Evolutionary conservation across 2,797 vertebrate genomes (phyloP).

Genomic region (Euthynnus affinis): DNA sequence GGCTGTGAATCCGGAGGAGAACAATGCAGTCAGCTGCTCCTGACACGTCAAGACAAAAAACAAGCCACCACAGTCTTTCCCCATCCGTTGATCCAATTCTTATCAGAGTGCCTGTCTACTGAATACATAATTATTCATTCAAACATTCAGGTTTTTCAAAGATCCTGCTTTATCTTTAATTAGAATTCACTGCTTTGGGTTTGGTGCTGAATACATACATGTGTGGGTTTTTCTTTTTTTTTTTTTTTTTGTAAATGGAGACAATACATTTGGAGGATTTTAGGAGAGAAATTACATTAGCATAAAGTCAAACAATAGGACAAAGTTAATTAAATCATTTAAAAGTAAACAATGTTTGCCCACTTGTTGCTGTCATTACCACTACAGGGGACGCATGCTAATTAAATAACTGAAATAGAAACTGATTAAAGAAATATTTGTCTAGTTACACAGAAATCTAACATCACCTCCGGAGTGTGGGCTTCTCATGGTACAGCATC

Average conservation of each 20-base stretch:
- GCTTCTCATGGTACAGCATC: slow-evolving; percentile 42
- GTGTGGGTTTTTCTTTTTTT: background rate
- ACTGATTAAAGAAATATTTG: slow-evolving; percentile 11
- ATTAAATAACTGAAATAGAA: slow-evolving; percentile 27
- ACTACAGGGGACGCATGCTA: slow-evolving; percentile 5
- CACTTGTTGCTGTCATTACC: slow-evolving; percentile 60
- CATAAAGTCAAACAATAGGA: slow-evolving; percentile 51
- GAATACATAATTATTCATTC: slow-evolving; percentile 59
- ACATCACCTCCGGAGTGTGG: slow-evolving; percentile 12
- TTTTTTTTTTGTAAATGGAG: background rate
- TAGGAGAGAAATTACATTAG: slow-evolving; percentile 20
- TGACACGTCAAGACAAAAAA: slow-evolving; percentile 83
- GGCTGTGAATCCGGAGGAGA: slow-evolving; percentile 73
- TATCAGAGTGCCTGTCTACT: slow-evolving; percentile 52
- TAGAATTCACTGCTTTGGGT: slow-evolving; percentile 19
- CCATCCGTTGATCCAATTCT: slow-evolving; percentile 57
- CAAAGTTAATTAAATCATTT: slow-evolving; percentile 68
- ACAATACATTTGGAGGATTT: slow-evolving; percentile 27
- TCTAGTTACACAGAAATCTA: slow-evolving; percentile 13
- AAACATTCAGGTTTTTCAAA: background rate
- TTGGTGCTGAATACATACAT: background rate
- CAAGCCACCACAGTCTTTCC: slow-evolving; percentile 61
- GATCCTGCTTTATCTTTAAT: slow-evolving; percentile 26
- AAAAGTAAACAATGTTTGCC: slow-evolving; percentile 51
- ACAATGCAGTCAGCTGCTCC: slow-evolving; percentile 87